A percentile compares a stretch with the other conserved stretches of the same genome.
Conservation (phyloP, 2,888 invertebrate genomes). For the Abrostola tripartita region DNA sequence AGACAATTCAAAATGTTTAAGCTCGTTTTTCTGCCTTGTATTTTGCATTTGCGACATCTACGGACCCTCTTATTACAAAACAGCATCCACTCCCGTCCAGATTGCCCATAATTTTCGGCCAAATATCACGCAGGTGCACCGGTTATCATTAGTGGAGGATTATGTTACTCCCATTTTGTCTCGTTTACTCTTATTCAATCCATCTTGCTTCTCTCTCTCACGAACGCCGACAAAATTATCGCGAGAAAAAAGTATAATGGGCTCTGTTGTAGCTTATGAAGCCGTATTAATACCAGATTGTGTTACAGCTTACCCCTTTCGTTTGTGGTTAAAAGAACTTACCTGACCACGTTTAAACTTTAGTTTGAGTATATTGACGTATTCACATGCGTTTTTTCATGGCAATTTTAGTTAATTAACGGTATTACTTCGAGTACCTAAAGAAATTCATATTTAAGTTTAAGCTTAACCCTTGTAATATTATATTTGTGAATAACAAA, state of each 20-base stretch:
- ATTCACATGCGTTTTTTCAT: background rate
- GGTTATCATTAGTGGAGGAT: conserved; percentile 80
- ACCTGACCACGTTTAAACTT: conserved; percentile 24
- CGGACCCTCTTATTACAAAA: conserved; percentile 57
- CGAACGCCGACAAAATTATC: conserved; percentile 58
- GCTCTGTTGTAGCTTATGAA: conserved; percentile 57
- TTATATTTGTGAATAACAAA: background rate
- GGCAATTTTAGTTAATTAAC: background rate
- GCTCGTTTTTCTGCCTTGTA: conserved; percentile 33
- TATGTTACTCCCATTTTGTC: conserved; percentile 70
- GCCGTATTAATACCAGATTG: conserved; percentile 63
- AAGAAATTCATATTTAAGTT: too few species aligned
- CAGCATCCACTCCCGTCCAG: conserved; percentile 65
- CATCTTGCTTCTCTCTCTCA: conserved; percentile 51
- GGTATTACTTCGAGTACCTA: too few species aligned
- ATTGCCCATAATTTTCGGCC: conserved; percentile 71
- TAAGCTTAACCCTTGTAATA: background rate
- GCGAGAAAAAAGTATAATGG: conserved; percentile 51
- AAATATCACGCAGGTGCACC: conserved; percentile 80
- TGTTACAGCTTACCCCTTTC: conserved; percentile 63
- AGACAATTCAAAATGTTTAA: conserved; percentile 34
- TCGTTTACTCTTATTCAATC: conserved; percentile 52
- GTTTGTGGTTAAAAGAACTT: conserved; percentile 56
- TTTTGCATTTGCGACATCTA: conserved; percentile 51
- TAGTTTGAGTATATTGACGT: conserved; percentile 2